These are phyloP conservation scores for Philereme vetulata DNA, from an alignment of 2,888 invertebrate genomes.

Conservation along the genomic window DNA sequence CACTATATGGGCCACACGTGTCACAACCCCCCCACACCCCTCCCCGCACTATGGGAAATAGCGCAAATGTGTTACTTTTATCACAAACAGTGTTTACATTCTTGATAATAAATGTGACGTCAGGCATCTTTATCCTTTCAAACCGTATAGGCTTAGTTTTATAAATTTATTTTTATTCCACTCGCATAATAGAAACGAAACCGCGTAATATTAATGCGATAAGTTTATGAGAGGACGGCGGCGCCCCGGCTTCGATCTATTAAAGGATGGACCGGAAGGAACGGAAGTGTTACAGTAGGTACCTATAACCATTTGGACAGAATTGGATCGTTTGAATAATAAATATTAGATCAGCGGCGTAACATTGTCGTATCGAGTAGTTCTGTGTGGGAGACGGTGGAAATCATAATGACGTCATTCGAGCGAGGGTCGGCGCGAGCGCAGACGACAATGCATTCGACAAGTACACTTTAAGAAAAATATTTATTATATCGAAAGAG, in stretches of 20 bases:
- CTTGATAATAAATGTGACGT: conserved; percentile 63
- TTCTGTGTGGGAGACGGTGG: conserved; percentile 52
- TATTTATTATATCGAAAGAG: neutral
- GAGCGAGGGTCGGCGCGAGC: conserved; percentile 41
- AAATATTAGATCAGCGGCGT: conserved; percentile 60
- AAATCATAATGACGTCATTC: conserved; percentile 52
- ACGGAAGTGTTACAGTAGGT: conserved; percentile 57
- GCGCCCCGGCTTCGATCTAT: conserved; percentile 48
- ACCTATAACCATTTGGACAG: conserved; percentile 60
- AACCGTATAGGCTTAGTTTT: conserved; percentile 39
- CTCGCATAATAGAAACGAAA: conserved; percentile 35
- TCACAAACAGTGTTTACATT: conserved; percentile 65
- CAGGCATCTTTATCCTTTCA: conserved; percentile 46
- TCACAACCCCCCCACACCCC: conserved; percentile 50
- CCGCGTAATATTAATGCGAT: conserved; percentile 28
- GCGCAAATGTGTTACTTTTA: conserved; percentile 73
- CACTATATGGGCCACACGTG: conserved; percentile 81
- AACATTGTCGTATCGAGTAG: conserved; percentile 54
- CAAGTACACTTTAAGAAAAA: neutral
- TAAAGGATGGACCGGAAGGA: conserved; percentile 51
- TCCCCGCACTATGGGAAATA: conserved; percentile 72
- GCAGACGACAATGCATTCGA: conserved; percentile 63
- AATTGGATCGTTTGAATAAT: conserved; percentile 72
- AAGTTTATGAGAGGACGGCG: conserved; percentile 31
- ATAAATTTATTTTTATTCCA: conserved; percentile 33